A percentile compares a stretch with the other conserved stretches of the same genome.
These are phyloP conservation scores for Tubulanus polymorphus DNA, from an alignment of 2,888 invertebrate genomes.

Conservation along the genomic window DNA sequence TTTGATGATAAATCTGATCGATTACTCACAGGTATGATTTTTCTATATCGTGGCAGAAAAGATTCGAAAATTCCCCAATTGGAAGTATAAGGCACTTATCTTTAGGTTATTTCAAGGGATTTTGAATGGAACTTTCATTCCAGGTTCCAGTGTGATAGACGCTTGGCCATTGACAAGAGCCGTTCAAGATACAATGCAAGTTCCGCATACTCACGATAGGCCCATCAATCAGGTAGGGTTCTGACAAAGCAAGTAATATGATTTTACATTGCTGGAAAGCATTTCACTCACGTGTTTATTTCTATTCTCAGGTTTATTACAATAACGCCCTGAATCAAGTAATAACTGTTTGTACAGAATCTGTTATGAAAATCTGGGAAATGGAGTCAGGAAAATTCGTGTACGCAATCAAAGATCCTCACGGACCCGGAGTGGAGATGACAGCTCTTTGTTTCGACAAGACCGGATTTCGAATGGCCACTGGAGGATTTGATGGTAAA, in stretches of 20 bases:
- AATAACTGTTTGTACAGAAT: conserved; percentile 48
- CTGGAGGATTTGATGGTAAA: conserved; percentile 48
- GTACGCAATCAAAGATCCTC: conserved; percentile 42
- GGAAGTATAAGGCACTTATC: neutral
- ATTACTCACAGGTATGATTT: conserved; percentile 39
- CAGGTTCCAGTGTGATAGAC: conserved; percentile 50
- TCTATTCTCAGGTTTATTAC: conserved; percentile 30
- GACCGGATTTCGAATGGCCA: conserved; percentile 46
- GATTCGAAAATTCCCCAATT: too few species aligned
- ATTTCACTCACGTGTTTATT: neutral
- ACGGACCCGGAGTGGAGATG: conserved; percentile 45
- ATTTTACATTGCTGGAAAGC: neutral
- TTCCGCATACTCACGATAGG: conserved; percentile 48
- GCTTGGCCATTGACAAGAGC: conserved; percentile 49
- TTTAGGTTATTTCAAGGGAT: neutral
- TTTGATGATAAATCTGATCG: conserved; percentile 49
- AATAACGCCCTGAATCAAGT: conserved; percentile 46
- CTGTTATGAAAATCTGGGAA: conserved; percentile 50
- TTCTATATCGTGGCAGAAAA: neutral
- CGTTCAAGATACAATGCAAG: conserved; percentile 48
- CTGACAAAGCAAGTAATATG: neutral
- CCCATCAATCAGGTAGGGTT: conserved; percentile 40
- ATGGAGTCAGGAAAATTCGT: conserved; percentile 45
- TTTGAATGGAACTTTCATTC: too few species aligned
- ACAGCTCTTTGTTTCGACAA: conserved; percentile 44